Conservation (phyloP, 2,113 vertebrate genomes). For the Paracanthobrama guichenoti region DNA sequence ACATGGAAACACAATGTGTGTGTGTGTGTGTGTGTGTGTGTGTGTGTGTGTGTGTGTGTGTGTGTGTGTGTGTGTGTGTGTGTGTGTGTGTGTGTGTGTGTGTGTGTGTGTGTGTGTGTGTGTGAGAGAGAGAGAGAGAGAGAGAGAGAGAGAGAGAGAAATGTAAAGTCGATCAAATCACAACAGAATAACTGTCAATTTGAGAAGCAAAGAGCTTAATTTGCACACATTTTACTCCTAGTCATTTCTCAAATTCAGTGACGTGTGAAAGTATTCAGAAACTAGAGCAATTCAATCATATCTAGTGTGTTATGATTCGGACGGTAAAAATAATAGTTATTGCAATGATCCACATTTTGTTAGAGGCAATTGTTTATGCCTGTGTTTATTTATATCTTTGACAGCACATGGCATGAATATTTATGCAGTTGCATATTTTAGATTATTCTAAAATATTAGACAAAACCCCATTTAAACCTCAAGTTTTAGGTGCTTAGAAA, state of each 20-base stretch:
- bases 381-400: not conserved
- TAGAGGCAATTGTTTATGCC: not conserved
- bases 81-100: too few relatives aligned
- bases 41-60: too few relatives aligned
- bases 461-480: slow-evolving; percentile 16
- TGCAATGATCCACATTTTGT: slow-evolving; percentile 12
- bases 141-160: not conserved
- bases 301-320: not conserved
- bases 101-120: too few relatives aligned
- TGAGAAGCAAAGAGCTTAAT: not conserved
- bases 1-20: too few relatives aligned
- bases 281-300: not conserved
- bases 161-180: not conserved
- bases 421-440: not conserved
- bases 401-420: not conserved
- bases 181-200: not conserved
- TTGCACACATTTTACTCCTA: not conserved
- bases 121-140: too few relatives aligned
- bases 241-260: not conserved
- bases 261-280: not conserved
- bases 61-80: too few relatives aligned
- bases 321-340: not conserved
- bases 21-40: too few relatives aligned
- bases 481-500: not conserved
- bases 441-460: slow-evolving; percentile 25